Base-by-base conservation (phyloP, 2,888 invertebrate genomes). In the Eilema depressum region DNA sequence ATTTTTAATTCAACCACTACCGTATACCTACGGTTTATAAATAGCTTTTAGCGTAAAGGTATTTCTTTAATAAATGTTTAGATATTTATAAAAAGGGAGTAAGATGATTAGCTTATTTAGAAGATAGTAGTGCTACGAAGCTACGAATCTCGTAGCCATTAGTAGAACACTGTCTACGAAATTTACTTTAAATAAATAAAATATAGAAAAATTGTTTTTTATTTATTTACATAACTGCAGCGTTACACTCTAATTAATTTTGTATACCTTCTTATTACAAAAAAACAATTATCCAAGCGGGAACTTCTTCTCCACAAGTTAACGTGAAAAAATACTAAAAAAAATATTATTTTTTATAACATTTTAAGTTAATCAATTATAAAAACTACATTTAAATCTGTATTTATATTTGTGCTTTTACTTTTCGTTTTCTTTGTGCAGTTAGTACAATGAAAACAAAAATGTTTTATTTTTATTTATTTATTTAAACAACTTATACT, bases 81-180 rank as follows among this genome's bases (percentile, higher is more conserved):
- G 17, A n/a, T 53, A n/a, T n/a, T 53, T n/a, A 53, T 53, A n/a
- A 41, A 41, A 41, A 17, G 17, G 3, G 41, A 41, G 17, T 41
- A 41, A 37, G 37, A 37, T 11, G 37, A 14, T n/a, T 57, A 23
- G 25, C 12, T 57, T 3, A 57, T 23, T 62, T 53, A 14, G 53
- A 11, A 28, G 20, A 64, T 20, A 56, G 7, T 23, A 17, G 26
- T 59, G 56, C 65, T 63, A 63, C 63, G 47, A 47, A 56, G 65
- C 65, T 65, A 65, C 65, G 65, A 65, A 30, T 28, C 12, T 63
- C 63, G 63, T 63, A 66, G 68, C 65, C 59, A 2, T 61, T 59
- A 25, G 17, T 11, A 59, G 5, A 59, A 59, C 12, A 37, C 33
- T 37, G 33, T 37, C 33, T 37, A 37, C 33, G 33, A 37, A 41